phyloP scores from a whole-genome alignment of 2,797 vertebrate species.

The Varecia variegata region DNA sequence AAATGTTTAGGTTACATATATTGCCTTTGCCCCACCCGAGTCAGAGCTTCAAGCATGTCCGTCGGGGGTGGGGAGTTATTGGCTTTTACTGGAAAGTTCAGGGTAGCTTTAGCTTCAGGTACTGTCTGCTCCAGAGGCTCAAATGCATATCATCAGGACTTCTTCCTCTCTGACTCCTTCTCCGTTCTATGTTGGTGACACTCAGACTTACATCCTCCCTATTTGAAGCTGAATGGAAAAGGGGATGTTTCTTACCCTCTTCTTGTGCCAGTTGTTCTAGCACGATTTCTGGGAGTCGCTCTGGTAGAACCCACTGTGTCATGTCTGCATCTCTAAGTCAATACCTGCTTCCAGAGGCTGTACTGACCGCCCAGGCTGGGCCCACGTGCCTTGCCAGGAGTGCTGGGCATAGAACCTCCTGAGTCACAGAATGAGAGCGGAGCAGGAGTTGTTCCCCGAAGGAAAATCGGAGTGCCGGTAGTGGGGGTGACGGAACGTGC shows the following conservation, averaged over 20 bases:
- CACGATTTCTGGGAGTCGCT: not conserved
- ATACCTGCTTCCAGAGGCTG: not conserved
- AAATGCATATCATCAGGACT: not conserved
- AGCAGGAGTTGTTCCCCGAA: not conserved
- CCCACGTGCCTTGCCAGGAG: not conserved
- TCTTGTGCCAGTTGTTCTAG: not conserved
- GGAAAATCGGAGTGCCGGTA: not conserved
- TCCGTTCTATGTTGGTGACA: not conserved
- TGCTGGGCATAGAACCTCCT: not conserved
- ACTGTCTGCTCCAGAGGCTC: not conserved
- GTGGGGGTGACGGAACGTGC: fast-evolving
- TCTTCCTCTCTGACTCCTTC: not conserved
- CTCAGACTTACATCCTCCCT: not conserved
- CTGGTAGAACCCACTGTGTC: not conserved
- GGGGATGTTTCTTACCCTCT: not conserved
- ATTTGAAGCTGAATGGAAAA: not conserved
- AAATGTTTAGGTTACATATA: too few relatives aligned
- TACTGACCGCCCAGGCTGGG: not conserved
- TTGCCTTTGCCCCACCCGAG: too few relatives aligned
- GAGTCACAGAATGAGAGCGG: not conserved
- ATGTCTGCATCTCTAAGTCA: not conserved
- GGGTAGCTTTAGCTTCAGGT: not conserved
- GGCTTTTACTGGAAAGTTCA: not conserved
- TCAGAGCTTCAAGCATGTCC: too few relatives aligned
- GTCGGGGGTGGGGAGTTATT: not conserved